These are phyloP conservation scores for rat (Rattus norvegicus) DNA, from an alignment of 2,113 vertebrate species.

Conservation along the genomic window GRCr8 NC_086034.1:81029501-81030000, in stretches of 20 bases:
- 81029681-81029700: neutral
- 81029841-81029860: neutral
- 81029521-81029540: neutral
- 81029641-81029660: neutral
- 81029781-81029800: neutral
- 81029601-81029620: neutral
- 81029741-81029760: neutral
- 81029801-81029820: too few relatives aligned
- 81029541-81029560: neutral
- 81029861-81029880: neutral
- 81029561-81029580: neutral
- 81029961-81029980: neutral
- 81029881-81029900: neutral
- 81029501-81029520: neutral
- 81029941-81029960: neutral
- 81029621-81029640: neutral
- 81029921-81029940: neutral
- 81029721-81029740: too few relatives aligned
- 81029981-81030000: neutral
- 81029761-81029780: neutral
- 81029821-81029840: too few relatives aligned
- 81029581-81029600: neutral
- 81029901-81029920: neutral
- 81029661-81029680: neutral
- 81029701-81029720: neutral